These are phyloP conservation scores for Sander lucioperca DNA, from an alignment of 2,113 vertebrate species.

Conservation along the genomic window DNA sequence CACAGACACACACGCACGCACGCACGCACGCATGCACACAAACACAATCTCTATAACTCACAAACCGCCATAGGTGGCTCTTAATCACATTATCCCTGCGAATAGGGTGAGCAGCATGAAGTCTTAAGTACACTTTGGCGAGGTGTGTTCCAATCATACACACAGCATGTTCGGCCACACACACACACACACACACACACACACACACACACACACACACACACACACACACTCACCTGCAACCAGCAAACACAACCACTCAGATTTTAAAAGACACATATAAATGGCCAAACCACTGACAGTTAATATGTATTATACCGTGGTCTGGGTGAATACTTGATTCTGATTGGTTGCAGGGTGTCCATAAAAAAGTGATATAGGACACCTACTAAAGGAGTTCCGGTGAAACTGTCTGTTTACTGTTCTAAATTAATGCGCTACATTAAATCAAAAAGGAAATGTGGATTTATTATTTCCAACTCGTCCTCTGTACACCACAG, in stretches of 20 bases:
- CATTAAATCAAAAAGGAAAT: too few species aligned
- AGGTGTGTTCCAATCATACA: slow-evolving; percentile 55
- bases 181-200: slow-evolving; percentile 39
- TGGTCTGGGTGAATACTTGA: too few species aligned
- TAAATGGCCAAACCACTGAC: neutral
- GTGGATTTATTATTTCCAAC: too few species aligned
- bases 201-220: slow-evolving; percentile 48
- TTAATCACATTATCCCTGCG: slow-evolving; percentile 75
- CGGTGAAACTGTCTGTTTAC: too few species aligned
- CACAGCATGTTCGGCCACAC: slow-evolving; percentile 45
- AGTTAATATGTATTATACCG: neutral
- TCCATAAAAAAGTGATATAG: too few species aligned
- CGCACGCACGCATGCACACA: slow-evolving; percentile 28
- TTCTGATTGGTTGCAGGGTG: too few species aligned
- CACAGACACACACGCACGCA: slow-evolving; percentile 47
- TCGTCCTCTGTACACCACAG: too few species aligned
- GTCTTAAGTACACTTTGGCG: slow-evolving; percentile 56
- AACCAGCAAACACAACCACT: neutral
- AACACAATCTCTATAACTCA: slow-evolving; percentile 17
- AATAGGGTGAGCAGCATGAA: slow-evolving; percentile 54
- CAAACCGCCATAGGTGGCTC: slow-evolving; percentile 58
- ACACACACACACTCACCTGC: slow-evolving; percentile 31
- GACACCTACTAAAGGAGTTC: too few species aligned
- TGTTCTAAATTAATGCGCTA: too few species aligned
- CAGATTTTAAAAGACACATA: neutral